phyloP scores from a whole-genome alignment of 2,113 vertebrate genomes.

The Aleadryas rufinucha region DNA sequence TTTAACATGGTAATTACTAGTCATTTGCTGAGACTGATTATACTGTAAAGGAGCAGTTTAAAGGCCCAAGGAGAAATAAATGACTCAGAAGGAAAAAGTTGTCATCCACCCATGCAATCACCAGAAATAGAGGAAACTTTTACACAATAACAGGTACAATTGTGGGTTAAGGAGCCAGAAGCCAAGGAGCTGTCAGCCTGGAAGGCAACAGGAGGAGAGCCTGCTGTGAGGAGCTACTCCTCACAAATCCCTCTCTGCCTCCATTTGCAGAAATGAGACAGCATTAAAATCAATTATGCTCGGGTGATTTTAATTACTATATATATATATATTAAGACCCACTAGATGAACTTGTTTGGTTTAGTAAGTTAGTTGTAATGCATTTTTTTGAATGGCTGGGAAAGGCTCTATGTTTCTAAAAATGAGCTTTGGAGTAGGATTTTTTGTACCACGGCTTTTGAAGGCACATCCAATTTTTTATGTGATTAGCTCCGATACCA shows the following conservation, averaged over 20 bases:
- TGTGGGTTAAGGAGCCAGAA: neutral
- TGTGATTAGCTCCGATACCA: neutral
- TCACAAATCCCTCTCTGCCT: neutral
- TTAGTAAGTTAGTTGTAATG: neutral
- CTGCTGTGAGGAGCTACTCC: neutral
- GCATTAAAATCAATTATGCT: neutral
- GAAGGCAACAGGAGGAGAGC: neutral
- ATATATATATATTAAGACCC: neutral
- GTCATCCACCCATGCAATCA: neutral
- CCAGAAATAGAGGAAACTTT: neutral
- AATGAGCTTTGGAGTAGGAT: neutral
- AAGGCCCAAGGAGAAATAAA: neutral
- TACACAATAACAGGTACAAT: neutral
- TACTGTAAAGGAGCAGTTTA: neutral
- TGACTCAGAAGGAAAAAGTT: neutral
- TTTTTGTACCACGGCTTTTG: neutral
- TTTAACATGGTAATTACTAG: neutral
- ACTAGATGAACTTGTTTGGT: neutral
- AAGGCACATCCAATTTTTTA: neutral
- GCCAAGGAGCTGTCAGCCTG: neutral
- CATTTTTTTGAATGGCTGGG: neutral
- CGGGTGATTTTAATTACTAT: neutral
- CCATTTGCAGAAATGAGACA: neutral
- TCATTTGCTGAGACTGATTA: neutral
- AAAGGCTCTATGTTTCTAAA: neutral